Base-by-base conservation (phyloP, 1,140 invertebrate genomes). In the Papilio polytes region DNA sequence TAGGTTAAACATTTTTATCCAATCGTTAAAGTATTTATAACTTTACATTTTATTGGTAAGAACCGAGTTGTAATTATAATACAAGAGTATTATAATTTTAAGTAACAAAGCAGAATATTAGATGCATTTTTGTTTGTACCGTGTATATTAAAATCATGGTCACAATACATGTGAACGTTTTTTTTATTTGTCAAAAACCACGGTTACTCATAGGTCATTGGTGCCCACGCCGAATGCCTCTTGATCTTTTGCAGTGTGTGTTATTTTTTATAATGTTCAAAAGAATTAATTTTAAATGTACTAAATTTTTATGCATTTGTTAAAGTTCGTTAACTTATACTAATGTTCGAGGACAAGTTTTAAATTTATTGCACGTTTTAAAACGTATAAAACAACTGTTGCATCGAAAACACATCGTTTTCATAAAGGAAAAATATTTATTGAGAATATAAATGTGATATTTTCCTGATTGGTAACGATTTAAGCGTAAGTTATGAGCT, bases 171-270 rank as follows among this genome's bases (percentile, higher is more conserved):
- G 15, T 76, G 74, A 73, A 22, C 77, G 22, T 70, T 76, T 80
- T 73, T 48, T 78, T 83, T 82, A 76, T 80, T 80, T 78, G 76
- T 80, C 80, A 85, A 85, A 85, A 86, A 84, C 85, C 84, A 74
- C 83, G 86, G 85, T 92, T 92, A 91, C 87, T 91, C 91, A 92
- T 92, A 92, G 90, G 91, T 92, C 90, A 89, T 87, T 91, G 87
- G 84, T 88, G 90, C 89, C 86, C 87, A 87, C 85, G 86, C 85
- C 84, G 84, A 85, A 84, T 84, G 80, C 85, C 84, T 86, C 85
- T 89, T 85, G 83, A 70, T 87, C 81, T 84, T 85, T 86, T 86
- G 82, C 83, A 81, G 74, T 74, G 74, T 74, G 44, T 20, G 46
- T 53, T 51, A 48, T 76, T 48, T 76, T 76, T 76, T 76, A 76